Evolutionary conservation across 2,113 vertebrate species (phyloP).

Genomic region (Grammatotria lemairii): DNA sequence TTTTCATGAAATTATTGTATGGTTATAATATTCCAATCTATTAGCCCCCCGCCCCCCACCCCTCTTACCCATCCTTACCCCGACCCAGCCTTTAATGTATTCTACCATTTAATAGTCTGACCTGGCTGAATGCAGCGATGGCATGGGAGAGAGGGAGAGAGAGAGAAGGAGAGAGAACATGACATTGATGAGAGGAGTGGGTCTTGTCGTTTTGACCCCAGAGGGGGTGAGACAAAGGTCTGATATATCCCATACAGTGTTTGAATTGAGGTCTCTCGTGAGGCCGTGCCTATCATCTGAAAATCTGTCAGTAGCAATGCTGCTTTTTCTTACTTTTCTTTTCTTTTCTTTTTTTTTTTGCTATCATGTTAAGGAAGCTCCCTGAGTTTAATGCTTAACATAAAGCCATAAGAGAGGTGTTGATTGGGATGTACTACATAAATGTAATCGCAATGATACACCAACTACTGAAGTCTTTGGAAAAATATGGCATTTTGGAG

Average conservation of each 20-base stretch:
- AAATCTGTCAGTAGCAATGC: background rate
- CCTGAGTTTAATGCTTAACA: background rate
- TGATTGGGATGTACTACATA: background rate
- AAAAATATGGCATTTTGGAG: background rate
- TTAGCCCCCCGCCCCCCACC: conserved; percentile 75
- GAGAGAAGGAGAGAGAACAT: conserved; percentile 18
- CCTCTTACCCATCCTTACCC: conserved; percentile 29
- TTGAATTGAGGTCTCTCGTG: conserved; percentile 53
- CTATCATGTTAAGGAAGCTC: background rate
- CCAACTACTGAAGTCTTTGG: background rate
- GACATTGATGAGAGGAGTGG: conserved; percentile 59
- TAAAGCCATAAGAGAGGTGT: background rate
- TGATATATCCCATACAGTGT: conserved; percentile 42
- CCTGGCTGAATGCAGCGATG: conserved; percentile 81
- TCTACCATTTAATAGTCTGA: conserved; percentile 97
- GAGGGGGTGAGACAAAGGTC: conserved; percentile 66
- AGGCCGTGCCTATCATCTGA: conserved; percentile 54
- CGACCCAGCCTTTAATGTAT: conserved; percentile 86
- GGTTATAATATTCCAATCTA: conserved; percentile 99
- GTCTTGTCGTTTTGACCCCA: conserved; percentile 66
- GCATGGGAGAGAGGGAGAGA: conserved; percentile 14
- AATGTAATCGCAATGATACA: background rate
- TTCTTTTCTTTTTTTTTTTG: background rate
- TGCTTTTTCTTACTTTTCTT: background rate
- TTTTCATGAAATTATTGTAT: conserved; percentile 99